Conservation (phyloP, 2,888 invertebrate genomes). For the Drosophila villosipedis region DNA sequence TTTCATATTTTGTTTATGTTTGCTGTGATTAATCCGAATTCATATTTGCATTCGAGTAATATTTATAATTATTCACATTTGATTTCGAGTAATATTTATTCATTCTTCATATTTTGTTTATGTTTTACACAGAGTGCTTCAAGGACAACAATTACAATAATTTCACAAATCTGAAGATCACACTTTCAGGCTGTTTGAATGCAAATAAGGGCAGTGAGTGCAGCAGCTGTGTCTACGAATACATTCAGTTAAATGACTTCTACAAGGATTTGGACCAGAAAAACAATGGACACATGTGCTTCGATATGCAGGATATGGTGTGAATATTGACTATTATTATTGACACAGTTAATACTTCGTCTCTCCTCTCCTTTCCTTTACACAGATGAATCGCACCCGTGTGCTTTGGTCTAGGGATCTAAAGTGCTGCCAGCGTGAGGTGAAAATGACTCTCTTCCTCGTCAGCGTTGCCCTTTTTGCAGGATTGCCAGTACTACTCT, state of each 20-base stretch:
- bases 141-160: slow-evolving; percentile 30
- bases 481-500: slow-evolving; percentile 75
- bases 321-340: not conserved
- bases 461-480: slow-evolving; percentile 57
- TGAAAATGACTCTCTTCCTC: slow-evolving; percentile 62
- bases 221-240: slow-evolving; percentile 35
- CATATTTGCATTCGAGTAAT: not conserved
- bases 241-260: slow-evolving; percentile 66
- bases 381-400: slow-evolving; percentile 83
- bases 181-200: slow-evolving; percentile 38
- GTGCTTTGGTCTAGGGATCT: slow-evolving; percentile 76
- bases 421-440: slow-evolving; percentile 79
- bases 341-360: not conserved
- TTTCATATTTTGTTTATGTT: not conserved
- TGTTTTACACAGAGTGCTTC: slow-evolving; percentile 65
- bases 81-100: not conserved
- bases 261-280: slow-evolving; percentile 70
- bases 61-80: not conserved
- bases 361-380: too few relatives aligned
- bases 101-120: not conserved
- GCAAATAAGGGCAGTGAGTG: slow-evolving; percentile 27
- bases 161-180: slow-evolving; percentile 35
- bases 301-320: slow-evolving; percentile 77
- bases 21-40: slow-evolving; percentile 1
- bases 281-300: slow-evolving; percentile 75